Evolutionary conservation across 2,888 invertebrate species (phyloP).

Genomic region (Notodonta ziczac): DNA sequence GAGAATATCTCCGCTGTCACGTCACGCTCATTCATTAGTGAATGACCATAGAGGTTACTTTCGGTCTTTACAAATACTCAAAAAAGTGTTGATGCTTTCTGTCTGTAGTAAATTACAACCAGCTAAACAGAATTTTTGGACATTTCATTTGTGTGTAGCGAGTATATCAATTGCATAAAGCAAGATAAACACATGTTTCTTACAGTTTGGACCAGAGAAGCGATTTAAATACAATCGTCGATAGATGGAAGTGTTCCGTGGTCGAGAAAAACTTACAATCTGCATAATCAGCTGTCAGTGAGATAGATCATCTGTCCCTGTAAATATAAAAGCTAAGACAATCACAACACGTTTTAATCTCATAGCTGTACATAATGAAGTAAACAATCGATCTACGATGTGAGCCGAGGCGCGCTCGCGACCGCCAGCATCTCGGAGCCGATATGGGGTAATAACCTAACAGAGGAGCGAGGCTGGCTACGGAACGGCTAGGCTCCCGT

Average conservation of each 20-base stretch:
- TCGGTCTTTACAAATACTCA: conserved; percentile 77
- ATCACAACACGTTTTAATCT: conserved; percentile 75
- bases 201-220: conserved; percentile 56
- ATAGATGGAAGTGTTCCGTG: conserved; percentile 79
- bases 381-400: conserved; percentile 69
- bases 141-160: conserved; percentile 74
- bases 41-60: conserved; percentile 68
- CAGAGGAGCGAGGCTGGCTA: conserved; percentile 68
- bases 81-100: conserved; percentile 85
- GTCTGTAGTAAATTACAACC: conserved; percentile 81
- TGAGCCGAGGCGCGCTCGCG: conserved; percentile 61
- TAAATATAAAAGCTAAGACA: conserved; percentile 83
- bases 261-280: conserved; percentile 83
- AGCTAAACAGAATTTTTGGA: conserved; percentile 81
- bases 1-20: conserved; percentile 41
- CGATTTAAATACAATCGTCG: conserved; percentile 63
- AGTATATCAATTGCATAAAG: conserved; percentile 74
- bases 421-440: conserved; percentile 61
- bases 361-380: conserved; percentile 69
- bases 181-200: conserved; percentile 59
- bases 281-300: conserved; percentile 86
- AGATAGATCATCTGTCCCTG: conserved; percentile 84
- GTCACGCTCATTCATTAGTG: conserved; percentile 55
- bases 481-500: conserved; percentile 75
- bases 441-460: conserved; percentile 84